These are phyloP conservation scores for Pterocles orientalis DNA, from an alignment of 2,113 vertebrate species.

Conservation along the genomic window DNA sequence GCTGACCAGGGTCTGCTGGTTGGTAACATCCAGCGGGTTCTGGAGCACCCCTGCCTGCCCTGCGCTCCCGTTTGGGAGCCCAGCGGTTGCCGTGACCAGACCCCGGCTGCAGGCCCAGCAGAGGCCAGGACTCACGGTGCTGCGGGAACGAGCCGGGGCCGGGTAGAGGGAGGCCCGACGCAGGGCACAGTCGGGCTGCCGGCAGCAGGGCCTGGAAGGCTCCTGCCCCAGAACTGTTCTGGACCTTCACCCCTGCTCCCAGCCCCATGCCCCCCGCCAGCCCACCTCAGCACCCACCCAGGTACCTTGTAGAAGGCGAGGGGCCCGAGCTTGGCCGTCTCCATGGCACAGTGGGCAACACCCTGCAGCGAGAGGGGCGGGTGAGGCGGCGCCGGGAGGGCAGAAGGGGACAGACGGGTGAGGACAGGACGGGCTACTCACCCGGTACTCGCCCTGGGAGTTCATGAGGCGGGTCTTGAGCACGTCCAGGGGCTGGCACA, in stretches of 20 bases:
- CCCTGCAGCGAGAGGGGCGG: slow-evolving; percentile 74
- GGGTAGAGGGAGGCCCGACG: rapidly evolving
- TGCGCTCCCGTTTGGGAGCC: neutral
- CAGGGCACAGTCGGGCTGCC: neutral
- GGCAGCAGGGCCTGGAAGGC: neutral
- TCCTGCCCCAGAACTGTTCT: neutral
- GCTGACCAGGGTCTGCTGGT: neutral
- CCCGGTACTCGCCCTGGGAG: slow-evolving; percentile 92
- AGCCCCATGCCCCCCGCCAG: neutral
- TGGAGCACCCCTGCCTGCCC: neutral
- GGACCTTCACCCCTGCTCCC: neutral
- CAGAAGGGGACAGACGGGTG: neutral
- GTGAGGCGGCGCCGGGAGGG: neutral
- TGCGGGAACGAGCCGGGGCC: rapidly evolving
- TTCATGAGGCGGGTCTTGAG: slow-evolving; percentile 97
- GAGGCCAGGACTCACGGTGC: neutral
- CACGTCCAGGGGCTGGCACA: slow-evolving; percentile 96
- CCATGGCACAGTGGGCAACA: slow-evolving; percentile 86
- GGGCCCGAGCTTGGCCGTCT: slow-evolving; percentile 90
- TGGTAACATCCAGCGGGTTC: too few relatives aligned
- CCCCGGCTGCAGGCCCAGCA: neutral
- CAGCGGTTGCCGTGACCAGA: rapidly evolving
- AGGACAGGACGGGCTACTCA: slow-evolving; percentile 45
- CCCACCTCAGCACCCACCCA: neutral
- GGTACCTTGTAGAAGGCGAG: slow-evolving; percentile 94